A percentile compares a stretch with the other conserved stretches of the same genome.
Evolutionary conservation across 2,797 vertebrate species (phyloP).

Genomic region (Otus scops): DNA sequence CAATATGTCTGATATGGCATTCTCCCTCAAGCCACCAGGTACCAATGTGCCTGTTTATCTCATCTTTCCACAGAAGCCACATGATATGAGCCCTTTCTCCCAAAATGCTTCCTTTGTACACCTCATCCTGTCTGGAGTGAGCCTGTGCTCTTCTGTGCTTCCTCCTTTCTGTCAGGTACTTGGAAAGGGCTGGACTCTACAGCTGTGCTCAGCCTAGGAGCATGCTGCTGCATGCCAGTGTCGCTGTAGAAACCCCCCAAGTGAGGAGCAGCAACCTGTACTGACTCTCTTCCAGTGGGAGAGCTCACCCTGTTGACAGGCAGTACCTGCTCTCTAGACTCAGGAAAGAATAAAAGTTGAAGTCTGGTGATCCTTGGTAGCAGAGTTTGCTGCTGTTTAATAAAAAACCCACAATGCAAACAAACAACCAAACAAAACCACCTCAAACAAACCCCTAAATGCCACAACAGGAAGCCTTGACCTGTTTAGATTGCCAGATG

Average conservation of each 20-base stretch:
- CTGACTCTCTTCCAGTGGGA: neutral
- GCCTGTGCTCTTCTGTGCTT: neutral
- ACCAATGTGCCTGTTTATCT: neutral
- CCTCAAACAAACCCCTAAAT: neutral
- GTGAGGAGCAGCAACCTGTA: neutral
- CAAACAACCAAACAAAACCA: neutral
- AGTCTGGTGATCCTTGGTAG: neutral
- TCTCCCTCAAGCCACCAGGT: neutral
- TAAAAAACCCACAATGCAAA: neutral
- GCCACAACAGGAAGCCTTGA: neutral
- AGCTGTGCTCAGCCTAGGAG: neutral
- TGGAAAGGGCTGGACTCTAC: neutral
- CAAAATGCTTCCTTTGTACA: neutral
- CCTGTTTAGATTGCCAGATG: neutral
- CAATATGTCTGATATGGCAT: neutral
- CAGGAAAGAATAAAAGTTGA: neutral
- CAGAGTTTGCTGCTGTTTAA: neutral
- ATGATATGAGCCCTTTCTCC: neutral
- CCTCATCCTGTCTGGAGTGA: neutral
- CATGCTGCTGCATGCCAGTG: fast-evolving
- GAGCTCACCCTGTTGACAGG: neutral
- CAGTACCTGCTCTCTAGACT: neutral
- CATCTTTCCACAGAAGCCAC: neutral
- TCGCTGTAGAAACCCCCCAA: neutral
- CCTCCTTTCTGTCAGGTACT: neutral